Percentiles rank a stretch among this genome's conserved stretches.
Conservation (phyloP, 2,797 vertebrate species). For the Acestrorhynchus altus region DNA sequence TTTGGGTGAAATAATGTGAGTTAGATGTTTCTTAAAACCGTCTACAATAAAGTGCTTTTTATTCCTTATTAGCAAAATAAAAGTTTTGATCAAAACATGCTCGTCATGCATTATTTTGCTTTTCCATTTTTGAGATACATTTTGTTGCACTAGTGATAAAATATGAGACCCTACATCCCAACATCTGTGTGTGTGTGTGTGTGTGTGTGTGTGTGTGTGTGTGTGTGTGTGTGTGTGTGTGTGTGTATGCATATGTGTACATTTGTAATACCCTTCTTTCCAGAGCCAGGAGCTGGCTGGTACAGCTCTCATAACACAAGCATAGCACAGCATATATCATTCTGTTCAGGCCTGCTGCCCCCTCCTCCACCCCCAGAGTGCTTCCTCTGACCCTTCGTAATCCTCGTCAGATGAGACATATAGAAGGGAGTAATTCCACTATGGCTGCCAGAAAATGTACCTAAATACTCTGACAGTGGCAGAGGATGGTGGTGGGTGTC, state of each 20-base stretch:
- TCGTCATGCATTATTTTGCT: too few species aligned
- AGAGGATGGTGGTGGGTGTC: background rate
- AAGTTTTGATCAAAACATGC: too few species aligned
- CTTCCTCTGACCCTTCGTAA: slow-evolving; percentile 26
- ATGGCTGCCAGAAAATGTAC: background rate
- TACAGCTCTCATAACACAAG: slow-evolving; percentile 27
- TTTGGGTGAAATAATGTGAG: too few species aligned
- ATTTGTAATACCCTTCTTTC: slow-evolving; percentile 8
- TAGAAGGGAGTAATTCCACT: slow-evolving; percentile 6
- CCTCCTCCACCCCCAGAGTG: too few species aligned
- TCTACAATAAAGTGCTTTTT: too few species aligned
- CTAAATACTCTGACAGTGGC: slow-evolving; percentile 11
- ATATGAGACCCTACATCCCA: background rate
- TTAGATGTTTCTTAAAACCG: too few species aligned
- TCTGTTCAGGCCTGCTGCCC: slow-evolving; percentile 38
- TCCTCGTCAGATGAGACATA: slow-evolving; percentile 28
- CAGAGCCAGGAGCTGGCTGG: slow-evolving; percentile 38
- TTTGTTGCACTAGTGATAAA: background rate
- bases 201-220: background rate
- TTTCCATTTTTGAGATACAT: too few species aligned
- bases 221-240: slow-evolving; percentile 22
- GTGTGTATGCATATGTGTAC: slow-evolving; percentile 5
- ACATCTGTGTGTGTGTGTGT: too few species aligned
- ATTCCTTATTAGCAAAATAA: too few species aligned
- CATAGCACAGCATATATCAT: slow-evolving; percentile 32